phyloP scores from a whole-genome alignment of 2,888 invertebrate species.

The Torymus auratus region DNA sequence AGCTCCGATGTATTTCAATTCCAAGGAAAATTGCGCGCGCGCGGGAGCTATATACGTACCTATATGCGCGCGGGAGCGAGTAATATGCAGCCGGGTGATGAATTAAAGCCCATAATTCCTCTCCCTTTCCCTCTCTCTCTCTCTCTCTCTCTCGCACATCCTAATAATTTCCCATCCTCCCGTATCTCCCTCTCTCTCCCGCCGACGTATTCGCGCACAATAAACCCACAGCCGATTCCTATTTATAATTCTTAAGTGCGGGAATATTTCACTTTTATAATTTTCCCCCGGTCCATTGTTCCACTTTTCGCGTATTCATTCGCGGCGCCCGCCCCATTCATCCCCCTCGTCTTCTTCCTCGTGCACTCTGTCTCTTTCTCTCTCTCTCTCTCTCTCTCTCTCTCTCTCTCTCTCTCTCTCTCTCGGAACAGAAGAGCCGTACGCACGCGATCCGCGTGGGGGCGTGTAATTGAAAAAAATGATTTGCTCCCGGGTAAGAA shows the following conservation, averaged over 20 bases:
- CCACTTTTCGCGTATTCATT: constrained; percentile 39
- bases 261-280: constrained; percentile 51
- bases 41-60: background rate
- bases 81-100: background rate
- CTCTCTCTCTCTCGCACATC: background rate
- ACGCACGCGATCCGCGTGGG: constrained; percentile 11
- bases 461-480: constrained; percentile 38
- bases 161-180: constrained; percentile 14
- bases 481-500: background rate
- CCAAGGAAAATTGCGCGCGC: constrained; percentile 8
- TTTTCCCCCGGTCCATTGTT: constrained; percentile 21
- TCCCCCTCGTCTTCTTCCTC: constrained; percentile 8
- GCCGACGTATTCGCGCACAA: background rate
- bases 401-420: background rate
- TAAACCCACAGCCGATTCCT: constrained; percentile 15
- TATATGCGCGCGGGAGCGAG: background rate
- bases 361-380: background rate
- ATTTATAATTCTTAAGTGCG: constrained; percentile 42
- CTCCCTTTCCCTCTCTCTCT: too few species aligned
- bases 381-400: background rate
- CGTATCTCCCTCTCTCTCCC: too few species aligned
- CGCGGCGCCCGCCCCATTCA: background rate
- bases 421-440: constrained; percentile 10
- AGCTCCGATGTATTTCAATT: constrained; percentile 18
- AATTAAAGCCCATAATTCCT: constrained; percentile 34